These are phyloP conservation scores for Octonoba sinensis DNA, from an alignment of 2,888 invertebrate species.

Conservation along the genomic window DNA sequence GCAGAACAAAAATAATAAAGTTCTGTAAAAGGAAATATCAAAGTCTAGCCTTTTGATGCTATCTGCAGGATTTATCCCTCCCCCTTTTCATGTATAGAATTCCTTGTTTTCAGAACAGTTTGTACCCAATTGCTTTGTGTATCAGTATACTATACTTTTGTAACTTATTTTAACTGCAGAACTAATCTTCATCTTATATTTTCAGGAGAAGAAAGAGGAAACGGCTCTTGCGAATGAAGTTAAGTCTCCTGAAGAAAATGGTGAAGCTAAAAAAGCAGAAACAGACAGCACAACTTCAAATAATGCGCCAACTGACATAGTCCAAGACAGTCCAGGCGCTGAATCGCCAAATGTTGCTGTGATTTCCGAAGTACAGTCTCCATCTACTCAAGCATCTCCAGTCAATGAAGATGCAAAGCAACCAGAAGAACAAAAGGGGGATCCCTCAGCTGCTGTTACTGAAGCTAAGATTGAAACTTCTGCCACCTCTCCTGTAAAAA, in stretches of 20 bases:
- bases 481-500: background rate
- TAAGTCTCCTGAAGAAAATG: constrained; percentile 35
- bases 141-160: too few species aligned
- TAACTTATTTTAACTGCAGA: too few species aligned
- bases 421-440: constrained; percentile 23
- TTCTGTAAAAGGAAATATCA: too few species aligned
- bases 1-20: too few species aligned
- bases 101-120: too few species aligned
- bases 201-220: constrained; percentile 55
- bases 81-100: too few species aligned
- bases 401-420: constrained; percentile 39
- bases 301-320: constrained; percentile 60
- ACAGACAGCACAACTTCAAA: constrained; percentile 51
- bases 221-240: constrained; percentile 19
- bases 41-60: too few species aligned
- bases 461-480: constrained; percentile 39
- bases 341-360: constrained; percentile 56
- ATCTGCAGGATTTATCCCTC: too few species aligned
- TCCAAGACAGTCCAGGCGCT: constrained; percentile 59
- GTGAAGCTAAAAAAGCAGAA: constrained; percentile 50
- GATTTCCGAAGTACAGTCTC: constrained; percentile 56
- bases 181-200: background rate
- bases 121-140: too few species aligned
- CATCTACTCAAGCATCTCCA: constrained; percentile 35
- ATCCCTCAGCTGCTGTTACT: constrained; percentile 26